Conservation (phyloP, 2,888 invertebrate genomes). For the Heliconius ismenius region DNA sequence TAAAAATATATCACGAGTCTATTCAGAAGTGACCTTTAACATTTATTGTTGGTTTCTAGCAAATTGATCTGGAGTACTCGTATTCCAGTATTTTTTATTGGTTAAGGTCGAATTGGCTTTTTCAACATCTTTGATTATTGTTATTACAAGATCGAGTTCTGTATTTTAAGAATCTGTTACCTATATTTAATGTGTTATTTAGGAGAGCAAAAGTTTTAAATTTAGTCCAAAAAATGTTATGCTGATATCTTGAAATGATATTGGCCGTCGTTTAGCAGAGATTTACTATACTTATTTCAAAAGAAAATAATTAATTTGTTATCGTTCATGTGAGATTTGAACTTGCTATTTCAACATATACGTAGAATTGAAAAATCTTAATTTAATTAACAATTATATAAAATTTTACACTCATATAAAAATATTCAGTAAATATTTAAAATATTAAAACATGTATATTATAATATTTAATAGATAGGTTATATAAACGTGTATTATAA, state of each 20-base stretch:
- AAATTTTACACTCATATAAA: not conserved
- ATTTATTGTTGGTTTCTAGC: constrained; percentile 35
- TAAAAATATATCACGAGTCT: constrained; percentile 36
- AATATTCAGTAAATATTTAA: not conserved
- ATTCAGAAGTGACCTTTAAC: constrained; percentile 35
- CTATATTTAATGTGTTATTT: not conserved
- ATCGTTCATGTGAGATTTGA: not conserved
- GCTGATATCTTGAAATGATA: no score
- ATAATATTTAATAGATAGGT: constrained; percentile 16
- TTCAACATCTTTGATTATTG: not conserved
- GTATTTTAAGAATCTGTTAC: not conserved
- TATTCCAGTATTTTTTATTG: constrained; percentile 14
- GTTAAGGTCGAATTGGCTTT: not conserved
- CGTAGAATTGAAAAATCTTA: not conserved
- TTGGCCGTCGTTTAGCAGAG: no score
- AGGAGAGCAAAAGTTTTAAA: not conserved
- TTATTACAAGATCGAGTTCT: not conserved
- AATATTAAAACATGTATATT: not conserved
- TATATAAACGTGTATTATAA: constrained; percentile 21
- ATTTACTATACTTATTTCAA: no score
- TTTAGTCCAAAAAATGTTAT: not conserved
- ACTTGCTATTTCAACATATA: not conserved
- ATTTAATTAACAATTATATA: not conserved
- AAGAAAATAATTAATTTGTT: not conserved
- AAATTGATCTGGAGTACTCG: constrained; percentile 26